Percentiles rank a stretch among this genome's conserved stretches.
Evolutionary conservation across 2,797 vertebrate genomes (phyloP).

Genomic region (Phaenicophaeus curvirostris): DNA sequence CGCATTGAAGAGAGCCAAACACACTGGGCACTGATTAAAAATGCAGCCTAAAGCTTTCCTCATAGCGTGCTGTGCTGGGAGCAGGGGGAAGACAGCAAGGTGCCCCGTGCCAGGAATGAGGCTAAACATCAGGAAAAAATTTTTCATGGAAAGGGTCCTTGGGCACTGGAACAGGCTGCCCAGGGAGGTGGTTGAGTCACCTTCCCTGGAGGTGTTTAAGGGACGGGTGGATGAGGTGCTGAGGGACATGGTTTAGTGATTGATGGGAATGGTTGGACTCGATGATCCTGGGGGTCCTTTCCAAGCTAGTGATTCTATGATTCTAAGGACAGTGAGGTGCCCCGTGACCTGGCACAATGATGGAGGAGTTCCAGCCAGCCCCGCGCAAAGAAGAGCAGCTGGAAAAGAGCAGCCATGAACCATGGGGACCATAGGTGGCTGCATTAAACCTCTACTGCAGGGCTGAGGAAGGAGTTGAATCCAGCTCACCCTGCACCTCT

Average conservation of each 20-base stretch:
- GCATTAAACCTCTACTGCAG: not conserved
- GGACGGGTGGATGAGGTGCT: no score
- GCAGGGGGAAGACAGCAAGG: accelerated
- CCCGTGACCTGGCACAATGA: not conserved
- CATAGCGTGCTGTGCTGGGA: accelerated
- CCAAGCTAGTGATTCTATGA: no score
- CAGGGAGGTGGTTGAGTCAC: no score
- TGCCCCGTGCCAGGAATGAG: no score
- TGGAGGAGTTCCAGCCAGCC: accelerated
- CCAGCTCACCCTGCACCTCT: no score
- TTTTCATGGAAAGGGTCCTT: no score
- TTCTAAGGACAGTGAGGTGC: not conserved
- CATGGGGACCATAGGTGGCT: not conserved
- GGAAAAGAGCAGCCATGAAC: not conserved
- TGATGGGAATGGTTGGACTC: no score
- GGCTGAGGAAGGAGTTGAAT: not conserved
- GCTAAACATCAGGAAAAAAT: no score
- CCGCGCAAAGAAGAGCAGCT: not conserved
- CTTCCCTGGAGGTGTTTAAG: no score
- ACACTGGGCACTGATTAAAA: not conserved
- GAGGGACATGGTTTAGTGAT: no score
- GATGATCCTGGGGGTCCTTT: no score
- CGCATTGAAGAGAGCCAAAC: not conserved
- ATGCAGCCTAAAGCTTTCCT: accelerated
- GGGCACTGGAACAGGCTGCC: no score